A percentile compares a stretch with the other conserved stretches of the same genome.
Conservation (phyloP, 1,140 invertebrate species). For the Drosophila grimshawi region DNA sequence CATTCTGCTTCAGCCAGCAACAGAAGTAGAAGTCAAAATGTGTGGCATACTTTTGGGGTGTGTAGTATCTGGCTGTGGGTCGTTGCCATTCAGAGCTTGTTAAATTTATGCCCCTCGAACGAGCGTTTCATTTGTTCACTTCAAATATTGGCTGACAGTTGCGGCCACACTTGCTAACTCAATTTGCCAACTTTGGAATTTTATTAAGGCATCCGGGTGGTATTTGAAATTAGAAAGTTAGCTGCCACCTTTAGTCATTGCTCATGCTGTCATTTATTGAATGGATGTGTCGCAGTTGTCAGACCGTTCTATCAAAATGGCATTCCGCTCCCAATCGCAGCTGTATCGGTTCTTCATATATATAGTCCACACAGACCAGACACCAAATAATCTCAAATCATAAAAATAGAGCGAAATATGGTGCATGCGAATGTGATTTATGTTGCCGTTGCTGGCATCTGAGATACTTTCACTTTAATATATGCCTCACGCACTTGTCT, state of each 20-base stretch:
- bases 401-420: slow-evolving; percentile 3
- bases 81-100: slow-evolving; percentile 56
- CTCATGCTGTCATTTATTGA: slow-evolving; percentile 28
- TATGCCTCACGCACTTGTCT: not conserved
- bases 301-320: slow-evolving; percentile 43
- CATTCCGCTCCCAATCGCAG: slow-evolving; percentile 7
- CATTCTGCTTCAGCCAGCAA: slow-evolving; percentile 6
- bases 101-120: slow-evolving; percentile 64
- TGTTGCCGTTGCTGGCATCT: slow-evolving; percentile 12
- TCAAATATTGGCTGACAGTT: slow-evolving; percentile 58
- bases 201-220: slow-evolving; percentile 11
- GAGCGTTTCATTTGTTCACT: slow-evolving; percentile 58
- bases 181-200: slow-evolving; percentile 47
- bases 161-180: slow-evolving; percentile 37
- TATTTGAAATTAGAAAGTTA: not conserved
- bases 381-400: slow-evolving; percentile 51
- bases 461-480: not conserved
- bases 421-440: not conserved
- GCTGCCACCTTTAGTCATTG: slow-evolving; percentile 20
- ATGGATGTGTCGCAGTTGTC: slow-evolving; percentile 8
- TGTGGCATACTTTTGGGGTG: slow-evolving; percentile 46
- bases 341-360: slow-evolving; percentile 17
- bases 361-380: slow-evolving; percentile 32
- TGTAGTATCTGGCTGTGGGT: slow-evolving; percentile 6
- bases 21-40: not conserved